Conservation (phyloP, 92 coral and sea anemone species). For the Meandrina meandrites region DNA sequence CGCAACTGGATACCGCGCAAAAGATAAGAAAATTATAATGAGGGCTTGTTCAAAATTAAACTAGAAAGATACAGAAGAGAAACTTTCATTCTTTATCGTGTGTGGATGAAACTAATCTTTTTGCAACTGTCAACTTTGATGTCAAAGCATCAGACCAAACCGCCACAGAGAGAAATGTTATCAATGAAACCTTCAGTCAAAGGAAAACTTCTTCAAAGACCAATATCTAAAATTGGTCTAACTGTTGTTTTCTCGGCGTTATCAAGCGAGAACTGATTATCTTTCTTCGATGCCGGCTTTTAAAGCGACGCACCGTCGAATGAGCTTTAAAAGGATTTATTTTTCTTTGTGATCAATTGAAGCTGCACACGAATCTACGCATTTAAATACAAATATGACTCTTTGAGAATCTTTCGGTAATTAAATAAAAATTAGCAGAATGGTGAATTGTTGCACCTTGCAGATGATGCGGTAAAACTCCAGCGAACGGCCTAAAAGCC, state of each 20-base stretch:
- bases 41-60: slow-evolving; percentile 78
- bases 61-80: slow-evolving; percentile 69
- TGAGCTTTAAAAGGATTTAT: slow-evolving; percentile 18
- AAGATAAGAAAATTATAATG: slow-evolving; percentile 76
- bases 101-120: slow-evolving; percentile 53
- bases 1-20: slow-evolving; percentile 67
- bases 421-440: slow-evolving; percentile 56
- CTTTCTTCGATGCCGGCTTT: slow-evolving; percentile 8
- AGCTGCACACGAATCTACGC: not conserved
- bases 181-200: slow-evolving; percentile 18
- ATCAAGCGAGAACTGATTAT: slow-evolving; percentile 1
- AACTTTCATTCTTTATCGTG: slow-evolving; percentile 67
- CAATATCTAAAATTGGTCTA: slow-evolving; percentile 15
- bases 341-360: slow-evolving; percentile 21
- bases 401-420: slow-evolving; percentile 47
- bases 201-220: slow-evolving; percentile 1
- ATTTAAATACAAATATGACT: slow-evolving; percentile 45
- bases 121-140: slow-evolving; percentile 71
- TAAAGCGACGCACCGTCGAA: not conserved
- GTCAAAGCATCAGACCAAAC: slow-evolving; percentile 42
- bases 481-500: slow-evolving; percentile 91
- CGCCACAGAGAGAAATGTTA: slow-evolving; percentile 30
- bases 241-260: slow-evolving; percentile 7
- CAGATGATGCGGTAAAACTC: slow-evolving; percentile 68
- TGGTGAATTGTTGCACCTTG: slow-evolving; percentile 54